A percentile compares a stretch with the other conserved stretches of the same genome.
These are phyloP conservation scores for Drosophila ambigua DNA, from an alignment of 1,140 invertebrate species.

Conservation along the genomic window DNA sequence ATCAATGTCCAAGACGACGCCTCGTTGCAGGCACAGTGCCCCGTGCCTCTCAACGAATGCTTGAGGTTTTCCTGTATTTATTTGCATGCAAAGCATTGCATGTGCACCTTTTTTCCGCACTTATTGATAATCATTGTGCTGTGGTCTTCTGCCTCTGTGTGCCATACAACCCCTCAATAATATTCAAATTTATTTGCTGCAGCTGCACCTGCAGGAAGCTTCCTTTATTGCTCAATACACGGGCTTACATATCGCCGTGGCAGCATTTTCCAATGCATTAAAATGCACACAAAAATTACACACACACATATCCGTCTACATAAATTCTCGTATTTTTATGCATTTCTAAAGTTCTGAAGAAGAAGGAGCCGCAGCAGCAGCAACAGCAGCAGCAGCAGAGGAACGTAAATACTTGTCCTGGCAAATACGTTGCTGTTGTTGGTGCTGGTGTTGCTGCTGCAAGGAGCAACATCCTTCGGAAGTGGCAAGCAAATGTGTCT, in stretches of 20 bases:
- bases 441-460: conserved; percentile 40
- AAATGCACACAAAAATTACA: conserved; percentile 52
- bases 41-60: not conserved
- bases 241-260: conserved; percentile 27
- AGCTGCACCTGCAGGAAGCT: conserved; percentile 10
- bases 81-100: conserved; percentile 13
- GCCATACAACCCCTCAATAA: conserved; percentile 12
- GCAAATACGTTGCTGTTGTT: conserved; percentile 60
- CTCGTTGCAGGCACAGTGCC: conserved; percentile 12
- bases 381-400: conserved; percentile 10
- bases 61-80: not conserved
- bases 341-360: conserved; percentile 29
- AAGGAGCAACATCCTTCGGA: conserved; percentile 65
- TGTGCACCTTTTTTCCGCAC: conserved; percentile 8
- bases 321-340: conserved; percentile 19
- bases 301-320: no score
- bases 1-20: conserved; percentile 35
- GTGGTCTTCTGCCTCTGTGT: no score
- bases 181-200: conserved; percentile 28
- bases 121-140: conserved; percentile 13
- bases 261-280: conserved; percentile 49
- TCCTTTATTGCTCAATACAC: conserved; percentile 4
- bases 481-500: conserved; percentile 72
- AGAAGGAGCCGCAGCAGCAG: conserved; percentile 7
- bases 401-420: conserved; percentile 73